A percentile compares a stretch with the other conserved stretches of the same genome.
phyloP scores from a whole-genome alignment of 2,888 invertebrate species.

The Drosophila testacea region DNA sequence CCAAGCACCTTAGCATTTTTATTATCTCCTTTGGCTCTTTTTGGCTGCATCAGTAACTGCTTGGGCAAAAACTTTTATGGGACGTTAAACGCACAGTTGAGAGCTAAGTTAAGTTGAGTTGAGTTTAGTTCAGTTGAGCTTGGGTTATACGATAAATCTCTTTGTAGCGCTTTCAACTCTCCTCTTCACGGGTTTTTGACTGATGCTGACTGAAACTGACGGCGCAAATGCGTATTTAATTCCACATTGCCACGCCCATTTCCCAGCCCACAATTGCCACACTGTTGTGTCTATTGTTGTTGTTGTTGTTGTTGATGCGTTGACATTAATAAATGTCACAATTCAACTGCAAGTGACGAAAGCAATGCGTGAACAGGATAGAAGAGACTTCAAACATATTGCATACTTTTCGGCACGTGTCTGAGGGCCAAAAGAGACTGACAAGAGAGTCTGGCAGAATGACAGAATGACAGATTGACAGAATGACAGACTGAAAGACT shows the following conservation, averaged over 20 bases:
- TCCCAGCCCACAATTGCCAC: slow-evolving; percentile 14
- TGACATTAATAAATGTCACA: slow-evolving; percentile 79
- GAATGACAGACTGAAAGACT: slow-evolving; percentile 20
- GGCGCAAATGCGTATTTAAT: slow-evolving; percentile 76
- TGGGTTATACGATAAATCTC: slow-evolving; percentile 36
- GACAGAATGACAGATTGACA: slow-evolving; percentile 21
- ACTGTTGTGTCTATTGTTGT: slow-evolving; percentile 14
- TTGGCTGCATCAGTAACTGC: slow-evolving; percentile 31
- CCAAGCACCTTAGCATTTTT: slow-evolving; percentile 73
- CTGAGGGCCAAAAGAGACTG: slow-evolving; percentile 6
- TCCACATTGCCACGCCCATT: slow-evolving; percentile 58
- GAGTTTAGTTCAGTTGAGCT: slow-evolving; percentile 7
- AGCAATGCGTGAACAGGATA: slow-evolving; percentile 28
- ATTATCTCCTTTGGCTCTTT: slow-evolving; percentile 46
- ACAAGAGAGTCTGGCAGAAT: slow-evolving; percentile 16
- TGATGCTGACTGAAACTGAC: slow-evolving; percentile 59
- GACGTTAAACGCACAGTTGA: slow-evolving; percentile 49
- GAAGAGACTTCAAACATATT: slow-evolving; percentile 56
- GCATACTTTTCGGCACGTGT: slow-evolving; percentile 45
- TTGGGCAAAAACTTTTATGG: slow-evolving; percentile 62
- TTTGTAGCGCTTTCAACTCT: slow-evolving; percentile 34
- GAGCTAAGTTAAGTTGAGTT: slow-evolving; percentile 22
- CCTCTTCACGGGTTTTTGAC: slow-evolving; percentile 10
- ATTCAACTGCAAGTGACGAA: slow-evolving; percentile 52
- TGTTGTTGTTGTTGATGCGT: slow-evolving; percentile 56